These are phyloP conservation scores for Rhabdornis inornatus DNA, from an alignment of 2,113 vertebrate genomes.

Conservation along the genomic window DNA sequence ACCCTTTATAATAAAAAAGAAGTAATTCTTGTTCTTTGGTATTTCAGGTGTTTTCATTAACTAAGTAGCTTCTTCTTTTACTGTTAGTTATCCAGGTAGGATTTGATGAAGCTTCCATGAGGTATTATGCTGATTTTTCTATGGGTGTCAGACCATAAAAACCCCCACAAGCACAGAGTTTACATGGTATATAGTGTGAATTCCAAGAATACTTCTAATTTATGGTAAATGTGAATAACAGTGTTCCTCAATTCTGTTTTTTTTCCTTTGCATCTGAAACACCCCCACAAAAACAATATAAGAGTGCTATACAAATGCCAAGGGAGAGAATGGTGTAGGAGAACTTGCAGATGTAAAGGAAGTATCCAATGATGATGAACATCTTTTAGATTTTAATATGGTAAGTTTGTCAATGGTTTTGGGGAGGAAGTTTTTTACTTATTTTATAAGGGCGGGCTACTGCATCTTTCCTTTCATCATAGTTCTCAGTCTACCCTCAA, in stretches of 20 bases:
- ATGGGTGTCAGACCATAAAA: neutral
- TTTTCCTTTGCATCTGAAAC: conserved; percentile 24
- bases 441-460: neutral
- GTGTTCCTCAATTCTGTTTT: conserved; percentile 54
- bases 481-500: neutral
- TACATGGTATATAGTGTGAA: neutral
- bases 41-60: neutral
- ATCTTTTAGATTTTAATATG: conserved; percentile 81
- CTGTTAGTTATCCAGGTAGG: neutral
- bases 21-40: neutral
- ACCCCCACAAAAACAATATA: conserved; percentile 55
- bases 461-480: neutral
- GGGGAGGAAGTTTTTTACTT: neutral
- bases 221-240: conserved; percentile 22
- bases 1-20: neutral
- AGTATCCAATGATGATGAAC: conserved; percentile 72
- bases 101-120: neutral
- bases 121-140: neutral
- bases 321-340: conserved; percentile 76
- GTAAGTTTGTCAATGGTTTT: conserved; percentile 67
- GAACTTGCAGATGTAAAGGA: conserved; percentile 75
- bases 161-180: neutral
- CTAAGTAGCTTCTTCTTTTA: neutral
- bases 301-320: conserved; percentile 76
- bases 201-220: neutral